These are phyloP conservation scores for Dilophus febrilis DNA, from an alignment of 2,888 invertebrate species.

Conservation along the genomic window DNA sequence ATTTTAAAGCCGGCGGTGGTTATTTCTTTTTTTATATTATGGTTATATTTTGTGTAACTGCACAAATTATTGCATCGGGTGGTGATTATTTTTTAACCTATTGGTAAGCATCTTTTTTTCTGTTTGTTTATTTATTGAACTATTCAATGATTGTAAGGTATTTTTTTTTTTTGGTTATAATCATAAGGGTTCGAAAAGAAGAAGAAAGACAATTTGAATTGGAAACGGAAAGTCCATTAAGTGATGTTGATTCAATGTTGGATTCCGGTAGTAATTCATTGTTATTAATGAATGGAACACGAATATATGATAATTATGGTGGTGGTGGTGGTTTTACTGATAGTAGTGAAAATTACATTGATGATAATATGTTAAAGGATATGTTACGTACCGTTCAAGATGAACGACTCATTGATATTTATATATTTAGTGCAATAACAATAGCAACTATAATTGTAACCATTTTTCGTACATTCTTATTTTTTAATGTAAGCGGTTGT, in stretches of 20 bases:
- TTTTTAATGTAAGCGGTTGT: slow-evolving; percentile 32
- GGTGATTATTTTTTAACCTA: slow-evolving; percentile 64
- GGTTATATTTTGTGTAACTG: slow-evolving; percentile 41
- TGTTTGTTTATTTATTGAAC: too few species aligned
- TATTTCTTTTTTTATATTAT: slow-evolving; percentile 40
- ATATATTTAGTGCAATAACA: slow-evolving; percentile 34
- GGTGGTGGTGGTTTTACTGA: too few species aligned
- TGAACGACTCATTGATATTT: slow-evolving; percentile 21
- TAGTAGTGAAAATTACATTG: too few species aligned
- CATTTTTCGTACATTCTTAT: slow-evolving; percentile 28
- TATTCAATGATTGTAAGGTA: too few species aligned
- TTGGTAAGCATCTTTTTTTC: slow-evolving; percentile 48
- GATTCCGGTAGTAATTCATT: too few species aligned
- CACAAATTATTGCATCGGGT: slow-evolving; percentile 53
- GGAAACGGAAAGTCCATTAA: too few species aligned
- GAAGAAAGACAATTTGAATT: slow-evolving; percentile 22
- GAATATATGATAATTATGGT: too few species aligned
- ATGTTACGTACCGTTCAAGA: not conserved
- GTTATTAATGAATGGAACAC: too few species aligned
- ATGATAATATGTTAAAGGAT: too few species aligned
- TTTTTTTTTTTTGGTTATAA: slow-evolving; percentile 3
- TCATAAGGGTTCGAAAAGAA: slow-evolving; percentile 40
- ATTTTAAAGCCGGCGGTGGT: slow-evolving; percentile 55
- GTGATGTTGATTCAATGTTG: too few species aligned
- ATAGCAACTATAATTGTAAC: slow-evolving; percentile 27